A percentile compares a stretch with the other conserved stretches of the same genome.
phyloP scores from a whole-genome alignment of 2,113 vertebrate genomes.

The Lophura nycthemera region DNA sequence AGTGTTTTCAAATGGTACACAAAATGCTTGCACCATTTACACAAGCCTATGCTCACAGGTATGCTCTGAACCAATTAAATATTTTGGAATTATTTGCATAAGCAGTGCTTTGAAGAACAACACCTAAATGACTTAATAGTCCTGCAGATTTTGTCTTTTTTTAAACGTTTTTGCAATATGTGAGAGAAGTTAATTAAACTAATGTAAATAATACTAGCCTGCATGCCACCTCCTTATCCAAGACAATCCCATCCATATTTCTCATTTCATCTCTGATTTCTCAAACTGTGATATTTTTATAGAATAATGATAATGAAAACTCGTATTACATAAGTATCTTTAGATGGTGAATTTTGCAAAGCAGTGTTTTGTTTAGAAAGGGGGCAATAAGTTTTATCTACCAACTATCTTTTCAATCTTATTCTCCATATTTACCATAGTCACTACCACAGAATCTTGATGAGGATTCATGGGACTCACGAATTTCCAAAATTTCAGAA shows the following conservation, averaged over 20 bases:
- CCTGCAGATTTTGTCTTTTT: not conserved
- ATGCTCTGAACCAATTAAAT: not conserved
- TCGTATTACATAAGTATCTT: not conserved
- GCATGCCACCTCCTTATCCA: not conserved
- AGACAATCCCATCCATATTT: not conserved
- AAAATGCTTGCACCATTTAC: not conserved
- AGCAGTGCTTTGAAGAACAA: not conserved
- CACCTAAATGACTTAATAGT: not conserved
- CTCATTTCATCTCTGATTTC: not conserved
- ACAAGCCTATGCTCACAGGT: not conserved
- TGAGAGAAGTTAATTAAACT: not conserved
- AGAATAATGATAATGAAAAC: not conserved
- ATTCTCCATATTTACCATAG: not conserved
- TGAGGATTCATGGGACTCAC: rapidly evolving
- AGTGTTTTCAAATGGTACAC: not conserved
- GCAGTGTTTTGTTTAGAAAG: not conserved
- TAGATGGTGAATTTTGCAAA: not conserved
- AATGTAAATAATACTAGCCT: not conserved
- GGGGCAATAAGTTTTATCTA: not conserved
- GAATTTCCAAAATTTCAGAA: not conserved
- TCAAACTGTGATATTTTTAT: not conserved
- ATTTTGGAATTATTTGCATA: not conserved
- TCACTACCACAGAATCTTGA: not conserved
- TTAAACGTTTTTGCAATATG: not conserved
- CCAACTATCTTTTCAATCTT: not conserved